Evolutionary conservation across 1,140 invertebrate genomes (phyloP).

Genomic region (Drosophila sproati): DNA sequence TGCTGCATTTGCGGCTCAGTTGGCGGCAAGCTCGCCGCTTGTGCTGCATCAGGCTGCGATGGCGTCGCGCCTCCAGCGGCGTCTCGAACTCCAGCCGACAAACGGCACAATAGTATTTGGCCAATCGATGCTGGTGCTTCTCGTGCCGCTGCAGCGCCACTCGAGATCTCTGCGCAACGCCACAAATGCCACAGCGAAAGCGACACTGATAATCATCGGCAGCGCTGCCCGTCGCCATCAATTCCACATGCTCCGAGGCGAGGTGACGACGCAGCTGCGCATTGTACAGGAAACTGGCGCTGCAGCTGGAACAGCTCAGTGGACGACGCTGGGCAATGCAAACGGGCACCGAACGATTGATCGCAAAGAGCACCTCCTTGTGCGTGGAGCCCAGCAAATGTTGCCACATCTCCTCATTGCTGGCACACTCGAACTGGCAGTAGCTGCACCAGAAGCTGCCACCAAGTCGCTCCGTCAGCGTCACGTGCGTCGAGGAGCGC

Average conservation of each 20-base stretch:
- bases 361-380: conserved; percentile 89
- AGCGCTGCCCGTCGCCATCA: conserved; percentile 82
- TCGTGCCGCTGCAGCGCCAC: conserved; percentile 89
- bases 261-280: conserved; percentile 89
- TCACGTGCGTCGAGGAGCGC: conserved; percentile 88
- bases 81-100: conserved; percentile 88
- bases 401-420: conserved; percentile 88
- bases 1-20: conserved; percentile 4
- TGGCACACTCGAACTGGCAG: conserved; percentile 90
- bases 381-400: conserved; percentile 90
- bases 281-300: conserved; percentile 88
- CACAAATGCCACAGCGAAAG: conserved; percentile 87
- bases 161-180: conserved; percentile 86
- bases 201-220: conserved; percentile 88
- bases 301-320: conserved; percentile 85
- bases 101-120: conserved; percentile 88
- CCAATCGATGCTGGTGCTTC: conserved; percentile 86
- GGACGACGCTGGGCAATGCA: conserved; percentile 89
- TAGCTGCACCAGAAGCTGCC: conserved; percentile 90
- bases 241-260: conserved; percentile 80
- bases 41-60: conserved; percentile 88
- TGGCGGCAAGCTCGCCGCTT: conserved; percentile 14
- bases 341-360: conserved; percentile 92
- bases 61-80: conserved; percentile 87
- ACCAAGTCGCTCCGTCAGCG: conserved; percentile 44